These are phyloP conservation scores for Hypocryptadius cinnamomeus DNA, from an alignment of 2,113 vertebrate genomes.

Conservation along the genomic window DNA sequence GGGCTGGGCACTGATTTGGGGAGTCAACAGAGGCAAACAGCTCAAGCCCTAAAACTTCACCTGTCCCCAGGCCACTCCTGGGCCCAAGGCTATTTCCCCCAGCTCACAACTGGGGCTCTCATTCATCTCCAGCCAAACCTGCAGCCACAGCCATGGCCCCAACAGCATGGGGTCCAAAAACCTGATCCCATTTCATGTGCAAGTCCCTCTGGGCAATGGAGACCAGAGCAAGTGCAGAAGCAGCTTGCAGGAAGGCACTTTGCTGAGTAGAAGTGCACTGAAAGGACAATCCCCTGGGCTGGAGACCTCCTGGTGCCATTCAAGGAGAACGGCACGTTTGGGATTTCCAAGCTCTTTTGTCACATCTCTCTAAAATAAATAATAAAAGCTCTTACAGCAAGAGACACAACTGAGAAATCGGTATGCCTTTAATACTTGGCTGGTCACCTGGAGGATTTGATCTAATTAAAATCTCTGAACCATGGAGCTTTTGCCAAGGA, in stretches of 20 bases:
- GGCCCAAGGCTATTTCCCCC: neutral
- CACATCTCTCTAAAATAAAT: constrained; percentile 9
- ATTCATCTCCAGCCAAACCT: neutral
- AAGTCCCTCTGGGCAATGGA: neutral
- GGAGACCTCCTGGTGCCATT: neutral
- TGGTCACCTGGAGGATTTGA: constrained; percentile 14
- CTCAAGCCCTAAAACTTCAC: neutral
- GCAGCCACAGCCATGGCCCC: neutral
- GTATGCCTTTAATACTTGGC: neutral
- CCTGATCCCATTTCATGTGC: neutral
- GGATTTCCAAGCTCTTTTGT: neutral
- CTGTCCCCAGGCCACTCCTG: neutral
- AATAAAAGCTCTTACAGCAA: neutral
- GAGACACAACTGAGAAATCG: neutral
- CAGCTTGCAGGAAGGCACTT: neutral
- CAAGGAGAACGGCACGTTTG: neutral
- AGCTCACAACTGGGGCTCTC: neutral
- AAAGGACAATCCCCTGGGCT: neutral
- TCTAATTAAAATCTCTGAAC: constrained; percentile 52
- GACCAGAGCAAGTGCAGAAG: neutral
- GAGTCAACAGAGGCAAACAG: neutral
- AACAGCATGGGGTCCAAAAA: neutral
- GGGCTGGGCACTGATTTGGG: neutral
- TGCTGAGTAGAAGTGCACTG: neutral
- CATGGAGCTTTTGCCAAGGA: neutral